Percentiles rank a stretch among this genome's conserved stretches.
Evolutionary conservation across 2,797 vertebrate species (phyloP).

Genomic region (Mionectes olivaceus): DNA sequence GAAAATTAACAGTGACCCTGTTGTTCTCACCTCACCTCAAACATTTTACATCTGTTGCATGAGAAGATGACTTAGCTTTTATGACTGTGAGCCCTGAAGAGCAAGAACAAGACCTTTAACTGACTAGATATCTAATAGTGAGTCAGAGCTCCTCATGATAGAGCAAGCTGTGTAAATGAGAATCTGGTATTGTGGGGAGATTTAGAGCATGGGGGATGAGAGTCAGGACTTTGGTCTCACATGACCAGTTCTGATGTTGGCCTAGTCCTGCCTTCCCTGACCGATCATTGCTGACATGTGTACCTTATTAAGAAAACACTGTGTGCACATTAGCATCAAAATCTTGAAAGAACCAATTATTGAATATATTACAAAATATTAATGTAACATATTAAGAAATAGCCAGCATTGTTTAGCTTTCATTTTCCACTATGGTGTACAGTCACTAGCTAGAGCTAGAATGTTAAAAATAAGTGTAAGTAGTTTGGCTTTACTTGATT

Average conservation of each 20-base stretch:
- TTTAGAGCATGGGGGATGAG: background rate
- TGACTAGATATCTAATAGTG: background rate
- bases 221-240: background rate
- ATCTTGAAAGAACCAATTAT: background rate
- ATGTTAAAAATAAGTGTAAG: slow-evolving; percentile 24
- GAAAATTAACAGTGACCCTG: background rate
- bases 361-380: background rate
- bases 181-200: background rate
- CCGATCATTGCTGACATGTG: background rate
- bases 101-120: background rate
- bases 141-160: background rate
- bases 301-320: background rate
- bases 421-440: background rate
- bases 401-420: background rate
- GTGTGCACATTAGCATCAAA: background rate
- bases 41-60: background rate
- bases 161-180: background rate
- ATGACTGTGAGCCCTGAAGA: background rate
- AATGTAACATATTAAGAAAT: background rate
- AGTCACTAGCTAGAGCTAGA: slow-evolving; percentile 1
- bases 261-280: slow-evolving; percentile 8
- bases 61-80: background rate
- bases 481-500: slow-evolving; percentile 25
- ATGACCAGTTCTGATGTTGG: background rate
- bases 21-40: background rate